Base-by-base conservation (phyloP, 2,888 invertebrate species). In the Branchinecta sandiegonensis region DNA sequence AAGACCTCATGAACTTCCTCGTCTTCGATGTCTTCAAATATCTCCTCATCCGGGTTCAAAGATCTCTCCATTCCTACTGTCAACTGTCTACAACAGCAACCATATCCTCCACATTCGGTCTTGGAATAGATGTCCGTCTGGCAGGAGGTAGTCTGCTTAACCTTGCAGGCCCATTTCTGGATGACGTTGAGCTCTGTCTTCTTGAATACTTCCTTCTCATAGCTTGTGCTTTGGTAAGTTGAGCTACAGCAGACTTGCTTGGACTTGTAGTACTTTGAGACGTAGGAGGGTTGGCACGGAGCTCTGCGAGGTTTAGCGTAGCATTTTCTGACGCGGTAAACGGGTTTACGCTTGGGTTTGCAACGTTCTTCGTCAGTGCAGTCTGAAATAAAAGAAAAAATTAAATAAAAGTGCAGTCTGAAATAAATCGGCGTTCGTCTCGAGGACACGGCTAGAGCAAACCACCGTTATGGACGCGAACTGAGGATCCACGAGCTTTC, bases 151-250 rank as follows among this genome's bases (percentile, higher is more conserved):
- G n/a, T 14, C 14, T 56, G n/a, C 14, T 14, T 56, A n/a, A 56
- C n/a, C 14, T 56, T 56, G 56, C 56, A 56, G 56, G 56, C 56
- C 56, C 56, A 56, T 56, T 56, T 56, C 14, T 56, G 56, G 14
- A 56, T 14, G 14, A 56, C 14, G n/a, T 56, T 56, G 14, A 56
- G n/a, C 14, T 56, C 56, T n/a, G 56, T 14, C 14, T 56, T 56
- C 56, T 56, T 8, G 56, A 56, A 56, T 56, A 56, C 14, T n/a
- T 56, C 14, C 14, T 56, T 56, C 56, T 56, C 56, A 8, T 56
- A 56, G 56, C 56, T 56, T 5, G n/a, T 56, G 56, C 56, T 56
- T 56, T 56, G n/a, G 14, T 56, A 56, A 14, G 56, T 56, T 56
- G 56, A 56, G 14, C 56, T 56, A 14, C 56, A 56, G 14, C 56